A percentile compares a stretch with the other conserved stretches of the same genome.
Evolutionary conservation across 2,113 vertebrate species (phyloP).

Genomic region (Pipra filicauda): DNA sequence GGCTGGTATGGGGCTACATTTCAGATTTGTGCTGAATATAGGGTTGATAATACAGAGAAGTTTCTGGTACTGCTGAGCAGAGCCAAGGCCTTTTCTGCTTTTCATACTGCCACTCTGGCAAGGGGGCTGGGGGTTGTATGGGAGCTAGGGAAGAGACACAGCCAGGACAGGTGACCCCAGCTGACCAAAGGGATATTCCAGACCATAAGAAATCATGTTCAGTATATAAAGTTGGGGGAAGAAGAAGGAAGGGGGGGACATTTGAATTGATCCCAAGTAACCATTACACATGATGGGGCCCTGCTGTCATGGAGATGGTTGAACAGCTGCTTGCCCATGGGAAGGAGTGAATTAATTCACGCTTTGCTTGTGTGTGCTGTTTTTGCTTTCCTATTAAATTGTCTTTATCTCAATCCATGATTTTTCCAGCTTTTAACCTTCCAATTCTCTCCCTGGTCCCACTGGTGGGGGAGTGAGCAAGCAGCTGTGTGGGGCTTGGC

Average conservation of each 20-base stretch:
- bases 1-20: neutral
- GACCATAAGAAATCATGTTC: neutral
- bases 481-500: neutral
- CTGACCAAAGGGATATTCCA: neutral
- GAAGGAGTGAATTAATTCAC: neutral
- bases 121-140: neutral
- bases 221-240: neutral
- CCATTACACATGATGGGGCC: neutral
- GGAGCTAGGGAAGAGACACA: neutral
- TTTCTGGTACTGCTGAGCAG: neutral
- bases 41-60: neutral
- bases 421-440: neutral
- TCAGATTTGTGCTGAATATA: neutral
- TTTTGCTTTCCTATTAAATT: neutral
- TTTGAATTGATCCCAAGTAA: neutral
- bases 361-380: rapidly evolving
- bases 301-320: neutral
- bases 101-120: neutral
- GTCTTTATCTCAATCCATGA: neutral
- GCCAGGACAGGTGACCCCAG: neutral
- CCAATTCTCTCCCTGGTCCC: neutral
- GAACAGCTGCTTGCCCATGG: neutral
- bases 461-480: neutral
- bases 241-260: neutral
- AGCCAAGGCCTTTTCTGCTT: neutral